phyloP scores from a whole-genome alignment of 2,797 vertebrate genomes.

The Australoheros facetus region DNA sequence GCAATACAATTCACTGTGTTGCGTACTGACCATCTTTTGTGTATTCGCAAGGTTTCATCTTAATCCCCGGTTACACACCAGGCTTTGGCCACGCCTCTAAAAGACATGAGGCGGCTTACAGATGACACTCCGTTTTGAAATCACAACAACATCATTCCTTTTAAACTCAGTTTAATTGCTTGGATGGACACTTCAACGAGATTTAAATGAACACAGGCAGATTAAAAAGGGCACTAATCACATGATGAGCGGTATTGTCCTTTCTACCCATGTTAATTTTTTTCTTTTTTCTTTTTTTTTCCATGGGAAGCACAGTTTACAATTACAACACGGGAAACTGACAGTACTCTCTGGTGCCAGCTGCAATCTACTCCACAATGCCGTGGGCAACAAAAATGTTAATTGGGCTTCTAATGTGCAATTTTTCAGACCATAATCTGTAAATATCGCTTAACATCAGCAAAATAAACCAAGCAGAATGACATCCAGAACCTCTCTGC shows the following conservation, averaged over 20 bases:
- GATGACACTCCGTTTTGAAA: constrained; percentile 69
- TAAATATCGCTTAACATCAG: constrained; percentile 81
- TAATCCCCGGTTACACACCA: not conserved
- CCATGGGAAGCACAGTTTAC: constrained; percentile 17
- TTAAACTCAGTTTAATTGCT: constrained; percentile 73
- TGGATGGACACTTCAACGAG: constrained; percentile 74
- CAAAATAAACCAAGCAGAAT: constrained; percentile 64
- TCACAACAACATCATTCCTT: constrained; percentile 78
- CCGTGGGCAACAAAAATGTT: constrained; percentile 83
- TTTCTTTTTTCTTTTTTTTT: constrained; percentile 18
- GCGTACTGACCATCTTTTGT: not conserved
- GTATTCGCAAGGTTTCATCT: not conserved
- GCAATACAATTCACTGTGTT: not conserved
- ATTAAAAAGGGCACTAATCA: constrained; percentile 76
- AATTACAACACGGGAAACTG: constrained; percentile 31
- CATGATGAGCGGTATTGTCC: constrained; percentile 69
- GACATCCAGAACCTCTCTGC: constrained; percentile 37
- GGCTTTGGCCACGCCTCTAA: constrained; percentile 26
- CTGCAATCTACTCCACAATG: constrained; percentile 69
- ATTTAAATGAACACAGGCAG: constrained; percentile 76
- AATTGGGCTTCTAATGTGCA: constrained; percentile 84
- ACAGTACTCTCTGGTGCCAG: constrained; percentile 65
- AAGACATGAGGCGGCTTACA: constrained; percentile 43
- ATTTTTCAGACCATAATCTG: constrained; percentile 79
- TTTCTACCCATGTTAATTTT: constrained; percentile 64